Percentiles rank a stretch among this genome's conserved stretches.
These are phyloP conservation scores for Hippoglossus hippoglossus DNA, from an alignment of 2,797 vertebrate species.

Conservation along the genomic window DNA sequence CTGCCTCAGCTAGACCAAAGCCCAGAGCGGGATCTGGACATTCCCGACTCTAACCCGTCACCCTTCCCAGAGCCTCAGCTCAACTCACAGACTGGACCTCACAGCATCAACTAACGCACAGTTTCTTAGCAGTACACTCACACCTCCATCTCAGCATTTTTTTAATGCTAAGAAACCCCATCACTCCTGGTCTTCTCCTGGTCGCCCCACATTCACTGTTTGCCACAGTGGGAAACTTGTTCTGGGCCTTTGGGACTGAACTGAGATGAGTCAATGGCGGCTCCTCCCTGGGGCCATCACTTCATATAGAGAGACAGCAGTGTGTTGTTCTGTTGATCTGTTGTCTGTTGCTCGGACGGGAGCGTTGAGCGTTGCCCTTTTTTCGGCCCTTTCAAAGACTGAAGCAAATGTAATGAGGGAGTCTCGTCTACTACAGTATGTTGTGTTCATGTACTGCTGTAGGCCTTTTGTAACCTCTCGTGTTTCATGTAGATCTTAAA, in stretches of 20 bases:
- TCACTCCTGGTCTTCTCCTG: slow-evolving; percentile 32
- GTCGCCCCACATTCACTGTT: not conserved
- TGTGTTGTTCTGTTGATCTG: slow-evolving; percentile 14
- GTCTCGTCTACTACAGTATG: slow-evolving; percentile 38
- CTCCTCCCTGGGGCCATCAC: slow-evolving; percentile 10
- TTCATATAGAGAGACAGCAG: slow-evolving; percentile 16
- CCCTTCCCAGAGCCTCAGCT: slow-evolving; percentile 65
- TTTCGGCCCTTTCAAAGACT: slow-evolving; percentile 41
- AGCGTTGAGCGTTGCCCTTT: slow-evolving; percentile 16
- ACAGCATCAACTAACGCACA: slow-evolving; percentile 70
- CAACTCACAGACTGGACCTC: slow-evolving; percentile 61
- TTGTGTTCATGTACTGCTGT: slow-evolving; percentile 56
- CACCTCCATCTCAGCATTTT: slow-evolving; percentile 11
- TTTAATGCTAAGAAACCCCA: slow-evolving; percentile 15
- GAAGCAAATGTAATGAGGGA: slow-evolving; percentile 30
- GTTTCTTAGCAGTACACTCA: not conserved
- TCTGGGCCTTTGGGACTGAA: slow-evolving; percentile 38
- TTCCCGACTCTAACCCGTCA: slow-evolving; percentile 51
- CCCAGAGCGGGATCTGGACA: slow-evolving; percentile 67
- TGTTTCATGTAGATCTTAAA: slow-evolving; percentile 63
- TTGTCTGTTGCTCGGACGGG: slow-evolving; percentile 18
- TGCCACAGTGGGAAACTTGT: slow-evolving; percentile 20
- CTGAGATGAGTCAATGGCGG: slow-evolving; percentile 11
- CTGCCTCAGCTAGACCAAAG: slow-evolving; percentile 75
- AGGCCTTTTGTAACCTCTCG: slow-evolving; percentile 52